Evolutionary conservation across 2,113 vertebrate species (phyloP).

Genomic region (Rhinichthys klamathensis): DNA sequence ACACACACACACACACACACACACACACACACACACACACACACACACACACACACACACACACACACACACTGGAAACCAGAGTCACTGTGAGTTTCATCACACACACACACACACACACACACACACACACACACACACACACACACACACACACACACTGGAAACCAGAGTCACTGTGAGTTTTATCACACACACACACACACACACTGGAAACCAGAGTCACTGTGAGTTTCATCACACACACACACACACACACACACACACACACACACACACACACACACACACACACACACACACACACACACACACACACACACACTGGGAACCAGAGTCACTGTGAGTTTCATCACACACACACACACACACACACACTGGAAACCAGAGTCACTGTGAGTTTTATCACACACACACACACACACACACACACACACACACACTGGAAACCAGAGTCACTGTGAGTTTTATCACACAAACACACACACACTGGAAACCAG

Average conservation of each 20-base stretch:
- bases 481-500: conserved; percentile 32
- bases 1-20: too few relatives aligned
- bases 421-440: too few relatives aligned
- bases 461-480: conserved; percentile 62
- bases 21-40: too few relatives aligned
- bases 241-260: too few relatives aligned
- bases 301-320: background rate
- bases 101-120: too few relatives aligned
- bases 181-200: conserved; percentile 46
- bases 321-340: conserved; percentile 35
- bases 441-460: conserved; percentile 44
- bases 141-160: background rate
- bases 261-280: too few relatives aligned
- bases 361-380: conserved; percentile 30
- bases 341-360: conserved; percentile 62
- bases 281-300: too few relatives aligned
- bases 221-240: conserved; percentile 62
- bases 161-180: conserved; percentile 59
- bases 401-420: conserved; percentile 17
- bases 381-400: conserved; percentile 62
- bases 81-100: conserved; percentile 64
- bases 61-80: conserved; percentile 20
- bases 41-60: too few relatives aligned
- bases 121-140: too few relatives aligned
- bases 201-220: conserved; percentile 36